Evolutionary conservation across 1,140 invertebrate genomes (phyloP).

Genomic region (Cydia fagiglandana): DNA sequence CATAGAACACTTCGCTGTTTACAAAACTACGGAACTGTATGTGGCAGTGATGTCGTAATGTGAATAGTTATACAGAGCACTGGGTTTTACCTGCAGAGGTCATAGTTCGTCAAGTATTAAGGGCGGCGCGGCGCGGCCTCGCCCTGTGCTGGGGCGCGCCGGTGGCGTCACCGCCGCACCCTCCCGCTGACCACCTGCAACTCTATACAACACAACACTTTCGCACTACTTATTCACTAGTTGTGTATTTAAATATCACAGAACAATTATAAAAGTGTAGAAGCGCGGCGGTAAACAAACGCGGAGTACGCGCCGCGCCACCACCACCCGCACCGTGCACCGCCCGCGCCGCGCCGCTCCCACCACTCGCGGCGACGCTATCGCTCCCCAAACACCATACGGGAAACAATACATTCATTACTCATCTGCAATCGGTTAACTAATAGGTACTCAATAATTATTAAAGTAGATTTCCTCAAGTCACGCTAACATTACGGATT

Average conservation of each 20-base stretch:
- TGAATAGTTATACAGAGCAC: not conserved
- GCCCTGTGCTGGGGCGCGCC: not conserved
- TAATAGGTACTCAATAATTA: slow-evolving; percentile 1
- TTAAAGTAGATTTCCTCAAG: not conserved
- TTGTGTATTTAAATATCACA: not conserved
- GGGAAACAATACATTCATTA: slow-evolving; percentile 1
- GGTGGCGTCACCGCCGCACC: not conserved
- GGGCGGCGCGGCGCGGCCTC: not conserved
- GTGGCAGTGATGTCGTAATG: not conserved
- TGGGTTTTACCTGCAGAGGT: not conserved
- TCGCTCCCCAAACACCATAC: not conserved
- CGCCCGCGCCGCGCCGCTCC: not conserved
- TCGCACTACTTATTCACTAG: not conserved
- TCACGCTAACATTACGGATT: not conserved
- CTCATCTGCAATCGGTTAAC: not conserved
- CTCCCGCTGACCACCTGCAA: not conserved
- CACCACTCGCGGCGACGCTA: not conserved
- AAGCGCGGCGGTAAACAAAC: not conserved
- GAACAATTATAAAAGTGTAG: not conserved
- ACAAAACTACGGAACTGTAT: not conserved
- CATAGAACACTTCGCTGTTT: not conserved
- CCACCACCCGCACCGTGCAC: too few relatives aligned
- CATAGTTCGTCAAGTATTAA: not conserved
- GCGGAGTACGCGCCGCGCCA: not conserved
- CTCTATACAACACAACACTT: not conserved